These are phyloP conservation scores for Carlito syrichta DNA, from an alignment of 2,113 vertebrate genomes.

Conservation along the genomic window DNA sequence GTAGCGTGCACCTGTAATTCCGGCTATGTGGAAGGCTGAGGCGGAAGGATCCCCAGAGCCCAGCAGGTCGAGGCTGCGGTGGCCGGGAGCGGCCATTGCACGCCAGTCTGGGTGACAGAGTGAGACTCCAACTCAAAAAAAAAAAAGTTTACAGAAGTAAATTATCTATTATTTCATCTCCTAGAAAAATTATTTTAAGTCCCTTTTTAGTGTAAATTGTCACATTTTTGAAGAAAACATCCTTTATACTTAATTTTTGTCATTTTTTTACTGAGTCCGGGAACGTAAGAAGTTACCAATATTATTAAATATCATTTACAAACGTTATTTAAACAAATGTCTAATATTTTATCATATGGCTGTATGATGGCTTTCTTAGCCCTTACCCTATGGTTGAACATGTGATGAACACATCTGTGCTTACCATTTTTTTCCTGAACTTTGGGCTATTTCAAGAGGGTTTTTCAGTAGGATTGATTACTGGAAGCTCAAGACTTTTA, in stretches of 20 bases:
- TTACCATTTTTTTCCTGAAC: background rate
- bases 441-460: background rate
- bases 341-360: background rate
- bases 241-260: constrained; percentile 19
- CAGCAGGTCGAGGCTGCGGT: no score
- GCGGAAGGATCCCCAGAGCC: no score
- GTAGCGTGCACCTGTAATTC: no score
- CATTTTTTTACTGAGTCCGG: background rate
- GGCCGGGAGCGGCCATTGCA: no score
- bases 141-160: no score
- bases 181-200: background rate
- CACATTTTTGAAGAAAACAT: background rate
- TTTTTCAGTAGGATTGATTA: background rate
- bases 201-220: background rate
- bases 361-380: background rate
- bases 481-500: background rate
- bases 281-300: background rate
- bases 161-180: background rate
- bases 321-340: background rate
- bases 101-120: no score
- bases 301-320: background rate
- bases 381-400: background rate
- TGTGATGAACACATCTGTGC: background rate
- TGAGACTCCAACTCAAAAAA: no score
- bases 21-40: no score